Percentiles rank a stretch among this genome's conserved stretches.
Evolutionary conservation across 1,140 invertebrate genomes (phyloP).

Genomic region (Pachypeltis micranthus): DNA sequence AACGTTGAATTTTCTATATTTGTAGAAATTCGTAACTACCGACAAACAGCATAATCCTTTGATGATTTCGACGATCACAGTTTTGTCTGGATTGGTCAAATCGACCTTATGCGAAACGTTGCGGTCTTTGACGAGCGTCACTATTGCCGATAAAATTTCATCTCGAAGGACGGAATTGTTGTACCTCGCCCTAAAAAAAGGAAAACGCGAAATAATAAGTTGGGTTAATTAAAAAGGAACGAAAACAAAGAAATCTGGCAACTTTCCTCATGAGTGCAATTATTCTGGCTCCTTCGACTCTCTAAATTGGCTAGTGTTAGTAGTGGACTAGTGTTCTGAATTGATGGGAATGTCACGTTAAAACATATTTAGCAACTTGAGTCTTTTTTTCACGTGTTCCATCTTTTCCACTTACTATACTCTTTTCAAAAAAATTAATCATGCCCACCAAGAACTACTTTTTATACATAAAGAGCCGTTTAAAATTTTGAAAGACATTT

Average conservation of each 20-base stretch:
- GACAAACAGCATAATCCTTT: conserved; percentile 50
- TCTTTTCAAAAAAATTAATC: too few species aligned
- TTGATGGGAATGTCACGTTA: too few species aligned
- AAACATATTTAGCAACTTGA: too few species aligned
- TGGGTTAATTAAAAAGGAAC: conserved; percentile 4
- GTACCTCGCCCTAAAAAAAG: conserved; percentile 47
- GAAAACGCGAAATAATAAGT: conserved; percentile 15
- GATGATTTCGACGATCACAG: conserved; percentile 66
- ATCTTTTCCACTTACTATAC: too few species aligned
- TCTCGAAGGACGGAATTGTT: conserved; percentile 59
- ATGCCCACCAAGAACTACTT: too few species aligned
- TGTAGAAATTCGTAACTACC: conserved; percentile 51
- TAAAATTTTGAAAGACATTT: too few species aligned
- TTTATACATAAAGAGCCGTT: too few species aligned
- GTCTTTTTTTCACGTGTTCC: too few species aligned
- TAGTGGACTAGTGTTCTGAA: too few species aligned
- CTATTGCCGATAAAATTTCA: conserved; percentile 55
- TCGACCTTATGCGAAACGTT: conserved; percentile 61
- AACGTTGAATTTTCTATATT: conserved; percentile 58
- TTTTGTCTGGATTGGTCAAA: conserved; percentile 57
- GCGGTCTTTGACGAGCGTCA: conserved; percentile 49
- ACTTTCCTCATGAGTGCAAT: not conserved
- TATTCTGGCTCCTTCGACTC: not conserved
- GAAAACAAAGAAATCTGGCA: not conserved
- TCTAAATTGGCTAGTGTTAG: too few species aligned